Evolutionary conservation across 2,797 vertebrate species (phyloP).

Genomic region (Acanthopagrus latus): DNA sequence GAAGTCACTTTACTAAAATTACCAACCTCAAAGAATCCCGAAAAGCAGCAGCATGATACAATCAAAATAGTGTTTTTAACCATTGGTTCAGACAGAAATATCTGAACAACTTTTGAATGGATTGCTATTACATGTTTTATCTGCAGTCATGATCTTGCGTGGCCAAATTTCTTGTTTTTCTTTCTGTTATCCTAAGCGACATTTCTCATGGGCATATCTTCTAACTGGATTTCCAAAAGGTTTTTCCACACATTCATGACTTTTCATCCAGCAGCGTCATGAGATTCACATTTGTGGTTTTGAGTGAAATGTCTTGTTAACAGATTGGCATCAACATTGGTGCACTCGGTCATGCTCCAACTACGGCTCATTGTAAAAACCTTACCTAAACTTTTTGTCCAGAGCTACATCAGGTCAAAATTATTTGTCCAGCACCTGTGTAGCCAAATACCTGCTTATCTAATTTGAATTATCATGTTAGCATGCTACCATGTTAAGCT

Average conservation of each 20-base stretch:
- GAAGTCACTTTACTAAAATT: constrained; percentile 35
- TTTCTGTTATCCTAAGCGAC: neutral
- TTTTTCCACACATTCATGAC: neutral
- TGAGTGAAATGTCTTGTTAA: neutral
- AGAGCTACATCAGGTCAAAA: neutral
- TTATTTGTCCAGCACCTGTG: neutral
- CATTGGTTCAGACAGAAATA: neutral
- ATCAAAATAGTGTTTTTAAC: neutral
- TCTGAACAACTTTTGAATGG: neutral
- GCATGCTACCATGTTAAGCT: neutral
- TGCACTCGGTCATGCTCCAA: neutral
- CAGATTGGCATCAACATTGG: neutral
- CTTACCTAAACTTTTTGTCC: neutral
- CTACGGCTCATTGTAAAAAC: neutral
- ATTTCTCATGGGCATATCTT: neutral
- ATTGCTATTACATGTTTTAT: neutral
- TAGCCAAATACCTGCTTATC: neutral
- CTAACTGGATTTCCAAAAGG: neutral
- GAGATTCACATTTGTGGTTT: neutral
- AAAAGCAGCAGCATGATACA: neutral
- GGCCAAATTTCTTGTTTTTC: neutral
- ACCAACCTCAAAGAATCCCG: neutral
- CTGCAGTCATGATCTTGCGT: neutral
- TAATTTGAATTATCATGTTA: neutral
- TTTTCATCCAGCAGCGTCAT: neutral